Evolutionary conservation across 2,888 invertebrate genomes (phyloP).

Genomic region (Omphaloscelis lunosa): DNA sequence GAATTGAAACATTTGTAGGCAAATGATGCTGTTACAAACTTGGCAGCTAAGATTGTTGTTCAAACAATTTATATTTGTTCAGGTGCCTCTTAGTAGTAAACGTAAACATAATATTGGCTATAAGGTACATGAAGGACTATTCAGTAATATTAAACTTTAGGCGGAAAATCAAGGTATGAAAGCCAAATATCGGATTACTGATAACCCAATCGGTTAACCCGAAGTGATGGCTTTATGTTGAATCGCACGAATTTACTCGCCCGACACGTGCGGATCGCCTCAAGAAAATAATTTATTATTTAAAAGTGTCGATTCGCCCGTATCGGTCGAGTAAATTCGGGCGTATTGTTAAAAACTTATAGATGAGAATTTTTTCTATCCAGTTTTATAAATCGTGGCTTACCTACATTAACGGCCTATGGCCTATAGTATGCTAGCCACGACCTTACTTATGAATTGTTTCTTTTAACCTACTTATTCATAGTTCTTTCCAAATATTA

Average conservation of each 20-base stretch:
- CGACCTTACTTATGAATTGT: neutral
- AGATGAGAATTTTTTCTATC: neutral
- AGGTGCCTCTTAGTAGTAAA: conserved; percentile 7
- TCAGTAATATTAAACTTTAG: neutral
- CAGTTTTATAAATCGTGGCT: neutral
- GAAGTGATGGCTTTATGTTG: neutral
- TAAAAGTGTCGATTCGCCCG: too few species aligned
- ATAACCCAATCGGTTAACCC: too few species aligned
- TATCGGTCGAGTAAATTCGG: too few species aligned
- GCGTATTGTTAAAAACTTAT: neutral
- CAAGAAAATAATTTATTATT: too few species aligned
- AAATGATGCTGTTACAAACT: conserved; percentile 25
- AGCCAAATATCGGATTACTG: neutral
- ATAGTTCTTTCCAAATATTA: neutral
- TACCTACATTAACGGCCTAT: neutral
- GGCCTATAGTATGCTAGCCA: neutral
- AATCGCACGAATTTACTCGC: too few species aligned
- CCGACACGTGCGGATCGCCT: too few species aligned
- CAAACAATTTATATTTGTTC: conserved; percentile 28
- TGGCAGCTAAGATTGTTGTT: conserved; percentile 46
- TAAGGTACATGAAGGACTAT: neutral
- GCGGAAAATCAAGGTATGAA: neutral
- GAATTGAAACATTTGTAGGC: conserved; percentile 10
- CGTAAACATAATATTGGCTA: conserved; percentile 1
- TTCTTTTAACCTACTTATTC: neutral